Percentiles rank a stretch among this genome's conserved stretches.
Conservation (phyloP, 2,797 vertebrate species). For the Sternarchorhynchus goeldii region DNA sequence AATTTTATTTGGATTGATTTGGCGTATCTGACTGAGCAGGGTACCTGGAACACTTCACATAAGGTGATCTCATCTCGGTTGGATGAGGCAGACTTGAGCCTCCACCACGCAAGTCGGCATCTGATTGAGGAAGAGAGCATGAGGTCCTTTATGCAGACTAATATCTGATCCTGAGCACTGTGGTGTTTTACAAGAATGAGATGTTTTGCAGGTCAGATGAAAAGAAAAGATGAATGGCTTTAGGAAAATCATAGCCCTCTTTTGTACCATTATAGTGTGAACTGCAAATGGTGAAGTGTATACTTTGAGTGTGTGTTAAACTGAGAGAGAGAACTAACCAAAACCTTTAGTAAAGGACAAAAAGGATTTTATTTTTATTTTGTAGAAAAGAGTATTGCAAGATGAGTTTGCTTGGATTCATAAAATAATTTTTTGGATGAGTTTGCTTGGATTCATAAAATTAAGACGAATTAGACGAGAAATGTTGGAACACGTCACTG, state of each 20-base stretch:
- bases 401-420: neutral
- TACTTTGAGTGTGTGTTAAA: neutral
- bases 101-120: neutral
- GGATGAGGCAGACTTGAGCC: neutral
- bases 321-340: neutral
- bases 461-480: neutral
- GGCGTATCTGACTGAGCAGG: neutral
- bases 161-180: neutral
- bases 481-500: neutral
- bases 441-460: too few relatives aligned
- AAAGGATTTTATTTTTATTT: too few relatives aligned
- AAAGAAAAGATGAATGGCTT: neutral
- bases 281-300: neutral
- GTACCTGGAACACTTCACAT: neutral
- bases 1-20: constrained; percentile 1
- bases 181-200: neutral
- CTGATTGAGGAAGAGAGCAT: neutral
- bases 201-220: neutral
- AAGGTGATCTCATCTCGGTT: neutral
- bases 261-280: constrained; percentile 1
- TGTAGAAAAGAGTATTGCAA: neutral
- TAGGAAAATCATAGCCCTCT: neutral
- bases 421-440: neutral
- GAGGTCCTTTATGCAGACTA: neutral
- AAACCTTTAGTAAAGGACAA: neutral